Conservation (phyloP, 2,888 invertebrate species). For the Drosophila ochracea region DNA sequence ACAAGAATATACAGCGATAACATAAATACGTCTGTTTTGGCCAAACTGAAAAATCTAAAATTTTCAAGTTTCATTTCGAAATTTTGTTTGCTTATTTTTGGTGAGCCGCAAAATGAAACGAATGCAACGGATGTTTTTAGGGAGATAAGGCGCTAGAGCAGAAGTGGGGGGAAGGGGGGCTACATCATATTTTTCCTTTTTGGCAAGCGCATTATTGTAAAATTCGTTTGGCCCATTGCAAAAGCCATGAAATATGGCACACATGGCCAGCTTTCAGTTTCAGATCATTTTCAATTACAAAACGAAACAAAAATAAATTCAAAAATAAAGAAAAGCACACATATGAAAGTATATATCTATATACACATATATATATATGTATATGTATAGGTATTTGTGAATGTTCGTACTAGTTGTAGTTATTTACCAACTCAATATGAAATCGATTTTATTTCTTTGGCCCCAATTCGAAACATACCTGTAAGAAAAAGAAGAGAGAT, state of each 20-base stretch:
- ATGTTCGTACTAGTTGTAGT: not conserved
- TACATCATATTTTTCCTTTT: slow-evolving; percentile 20
- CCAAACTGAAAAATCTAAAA: slow-evolving; percentile 13
- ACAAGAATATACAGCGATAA: not conserved
- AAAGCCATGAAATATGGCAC: slow-evolving; percentile 60
- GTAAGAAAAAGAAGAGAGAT: slow-evolving; percentile 40
- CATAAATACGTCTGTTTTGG: slow-evolving; percentile 28
- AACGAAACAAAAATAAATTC: slow-evolving; percentile 13
- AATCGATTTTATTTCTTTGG: slow-evolving; percentile 43
- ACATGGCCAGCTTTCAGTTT: slow-evolving; percentile 55
- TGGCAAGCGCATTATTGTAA: slow-evolving; percentile 63
- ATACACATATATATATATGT: not conserved
- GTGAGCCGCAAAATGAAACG: slow-evolving; percentile 6
- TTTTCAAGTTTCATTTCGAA: slow-evolving; percentile 23
- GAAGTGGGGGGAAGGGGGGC: too few relatives aligned
- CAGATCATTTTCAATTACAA: slow-evolving; percentile 40
- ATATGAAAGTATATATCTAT: not conserved
- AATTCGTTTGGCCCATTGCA: slow-evolving; percentile 60
- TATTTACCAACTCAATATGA: slow-evolving; percentile 54
- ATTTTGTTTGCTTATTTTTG: slow-evolving; percentile 12
- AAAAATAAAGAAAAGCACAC: not conserved
- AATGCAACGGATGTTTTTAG: slow-evolving; percentile 21
- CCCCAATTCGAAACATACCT: slow-evolving; percentile 65
- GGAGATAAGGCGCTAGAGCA: not conserved
- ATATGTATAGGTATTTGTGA: not conserved